Percentiles rank a stretch among this genome's conserved stretches.
These are phyloP conservation scores for Rhabditoides inermis DNA, from an alignment of 2,888 invertebrate genomes.

Conservation along the genomic window DNA sequence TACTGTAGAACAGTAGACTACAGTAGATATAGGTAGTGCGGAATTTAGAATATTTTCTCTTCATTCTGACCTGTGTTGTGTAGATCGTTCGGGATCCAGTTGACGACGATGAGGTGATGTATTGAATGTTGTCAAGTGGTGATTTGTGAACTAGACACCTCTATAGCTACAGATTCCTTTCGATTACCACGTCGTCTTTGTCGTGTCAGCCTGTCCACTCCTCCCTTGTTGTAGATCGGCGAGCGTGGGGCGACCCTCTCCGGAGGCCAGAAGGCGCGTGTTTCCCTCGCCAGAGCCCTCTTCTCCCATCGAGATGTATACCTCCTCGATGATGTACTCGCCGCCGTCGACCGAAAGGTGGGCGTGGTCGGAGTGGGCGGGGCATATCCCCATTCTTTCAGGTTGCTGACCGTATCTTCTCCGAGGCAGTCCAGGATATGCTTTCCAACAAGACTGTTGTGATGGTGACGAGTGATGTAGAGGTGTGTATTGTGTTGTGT, in stretches of 20 bases:
- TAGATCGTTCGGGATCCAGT: too few species aligned
- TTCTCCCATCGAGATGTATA: slow-evolving; percentile 58
- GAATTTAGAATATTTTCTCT: too few species aligned
- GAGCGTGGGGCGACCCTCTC: slow-evolving; percentile 56
- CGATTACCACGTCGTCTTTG: too few species aligned
- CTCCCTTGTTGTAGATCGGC: slow-evolving; percentile 56
- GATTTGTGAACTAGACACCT: neutral
- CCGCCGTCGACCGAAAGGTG: slow-evolving; percentile 57
- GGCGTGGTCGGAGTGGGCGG: neutral
- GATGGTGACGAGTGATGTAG: slow-evolving; percentile 53
- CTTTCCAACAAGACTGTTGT: slow-evolving; percentile 54
- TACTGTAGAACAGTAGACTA: too few species aligned
- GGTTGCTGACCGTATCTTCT: slow-evolving; percentile 59
- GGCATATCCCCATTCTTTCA: neutral
- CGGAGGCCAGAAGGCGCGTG: slow-evolving; percentile 60
- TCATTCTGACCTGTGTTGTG: too few species aligned
- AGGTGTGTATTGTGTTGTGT: slow-evolving; percentile 33
- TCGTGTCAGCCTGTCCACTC: too few species aligned
- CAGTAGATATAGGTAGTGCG: too few species aligned
- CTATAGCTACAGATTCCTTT: too few species aligned
- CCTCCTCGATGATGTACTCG: slow-evolving; percentile 61
- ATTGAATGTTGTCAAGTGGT: too few species aligned
- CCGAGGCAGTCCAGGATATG: slow-evolving; percentile 53
- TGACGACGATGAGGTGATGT: too few species aligned
- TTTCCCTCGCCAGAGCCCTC: slow-evolving; percentile 60